Conservation (phyloP, 2,888 invertebrate species). For the Spatulosminthurus flaviceps region DNA sequence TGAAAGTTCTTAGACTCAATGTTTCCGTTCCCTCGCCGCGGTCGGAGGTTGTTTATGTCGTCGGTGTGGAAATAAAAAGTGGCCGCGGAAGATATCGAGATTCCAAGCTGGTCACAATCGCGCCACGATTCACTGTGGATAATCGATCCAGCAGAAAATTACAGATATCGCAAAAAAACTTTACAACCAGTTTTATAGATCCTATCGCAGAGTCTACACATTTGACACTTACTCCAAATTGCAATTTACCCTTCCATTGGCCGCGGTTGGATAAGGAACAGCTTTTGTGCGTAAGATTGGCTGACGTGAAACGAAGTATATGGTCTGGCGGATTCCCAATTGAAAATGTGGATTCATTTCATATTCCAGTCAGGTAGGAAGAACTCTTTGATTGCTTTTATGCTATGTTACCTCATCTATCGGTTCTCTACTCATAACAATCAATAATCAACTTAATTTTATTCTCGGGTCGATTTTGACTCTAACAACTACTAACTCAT, state of each 20-base stretch:
- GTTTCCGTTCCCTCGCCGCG: constrained; percentile 72
- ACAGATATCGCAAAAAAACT: constrained; percentile 89
- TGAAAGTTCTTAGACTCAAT: constrained; percentile 73
- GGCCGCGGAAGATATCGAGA: constrained; percentile 89
- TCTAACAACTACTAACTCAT: too few species aligned
- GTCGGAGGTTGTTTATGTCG: constrained; percentile 79
- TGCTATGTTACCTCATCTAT: too few species aligned
- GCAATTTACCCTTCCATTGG: constrained; percentile 97
- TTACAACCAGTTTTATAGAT: constrained; percentile 78
- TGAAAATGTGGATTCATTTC: constrained; percentile 84
- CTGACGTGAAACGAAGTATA: constrained; percentile 72
- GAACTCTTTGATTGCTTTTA: neutral
- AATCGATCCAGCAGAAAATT: constrained; percentile 82
- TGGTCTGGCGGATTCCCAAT: constrained; percentile 95
- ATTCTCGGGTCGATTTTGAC: too few species aligned
- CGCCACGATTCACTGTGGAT: constrained; percentile 91
- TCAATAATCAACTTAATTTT: too few species aligned
- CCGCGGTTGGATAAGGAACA: constrained; percentile 89
- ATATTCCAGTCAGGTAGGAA: constrained; percentile 81
- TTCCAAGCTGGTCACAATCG: constrained; percentile 90
- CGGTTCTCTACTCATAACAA: too few species aligned
- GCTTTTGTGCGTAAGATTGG: constrained; percentile 83
- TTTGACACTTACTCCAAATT: constrained; percentile 83
- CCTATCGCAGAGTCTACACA: constrained; percentile 76
- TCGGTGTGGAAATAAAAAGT: constrained; percentile 88